These are phyloP conservation scores for Epistrophe grossulariae DNA, from an alignment of 2,888 invertebrate species.

Conservation along the genomic window DNA sequence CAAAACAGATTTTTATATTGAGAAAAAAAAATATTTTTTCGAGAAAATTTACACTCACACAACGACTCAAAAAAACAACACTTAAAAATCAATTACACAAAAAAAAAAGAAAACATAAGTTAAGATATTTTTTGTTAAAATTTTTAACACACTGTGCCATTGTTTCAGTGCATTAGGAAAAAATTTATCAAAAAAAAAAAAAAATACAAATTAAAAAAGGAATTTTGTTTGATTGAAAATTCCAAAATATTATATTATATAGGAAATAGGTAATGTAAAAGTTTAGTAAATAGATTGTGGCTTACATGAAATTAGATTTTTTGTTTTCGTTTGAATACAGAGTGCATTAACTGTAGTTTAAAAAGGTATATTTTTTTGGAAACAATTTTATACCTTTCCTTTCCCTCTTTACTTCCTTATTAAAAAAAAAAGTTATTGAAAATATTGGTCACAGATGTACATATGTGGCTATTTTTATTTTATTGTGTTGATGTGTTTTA, in stretches of 20 bases:
- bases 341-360: neutral
- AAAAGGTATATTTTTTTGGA: neutral
- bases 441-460: too few relatives aligned
- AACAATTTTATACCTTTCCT: too few relatives aligned
- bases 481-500: too few relatives aligned
- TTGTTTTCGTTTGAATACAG: slow-evolving; percentile 2
- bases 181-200: neutral
- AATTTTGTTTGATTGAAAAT: slow-evolving; percentile 40
- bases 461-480: too few relatives aligned
- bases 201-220: neutral
- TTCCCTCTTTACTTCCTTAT: too few relatives aligned
- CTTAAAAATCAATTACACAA: slow-evolving; percentile 27
- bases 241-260: slow-evolving; percentile 26
- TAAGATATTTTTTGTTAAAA: slow-evolving; percentile 19
- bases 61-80: slow-evolving; percentile 30
- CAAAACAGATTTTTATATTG: slow-evolving; percentile 11
- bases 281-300: slow-evolving; percentile 14
- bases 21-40: slow-evolving; percentile 49
- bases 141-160: slow-evolving; percentile 57
- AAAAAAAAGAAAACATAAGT: slow-evolving; percentile 2
- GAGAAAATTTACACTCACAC: slow-evolving; percentile 55
- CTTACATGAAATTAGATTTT: slow-evolving; percentile 11
- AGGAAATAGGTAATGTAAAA: slow-evolving; percentile 12
- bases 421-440: too few relatives aligned
- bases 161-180: slow-evolving; percentile 51